A percentile compares a stretch with the other conserved stretches of the same genome.
Conservation (phyloP, 1,140 invertebrate species). For the Drosophila seguyi region DNA sequence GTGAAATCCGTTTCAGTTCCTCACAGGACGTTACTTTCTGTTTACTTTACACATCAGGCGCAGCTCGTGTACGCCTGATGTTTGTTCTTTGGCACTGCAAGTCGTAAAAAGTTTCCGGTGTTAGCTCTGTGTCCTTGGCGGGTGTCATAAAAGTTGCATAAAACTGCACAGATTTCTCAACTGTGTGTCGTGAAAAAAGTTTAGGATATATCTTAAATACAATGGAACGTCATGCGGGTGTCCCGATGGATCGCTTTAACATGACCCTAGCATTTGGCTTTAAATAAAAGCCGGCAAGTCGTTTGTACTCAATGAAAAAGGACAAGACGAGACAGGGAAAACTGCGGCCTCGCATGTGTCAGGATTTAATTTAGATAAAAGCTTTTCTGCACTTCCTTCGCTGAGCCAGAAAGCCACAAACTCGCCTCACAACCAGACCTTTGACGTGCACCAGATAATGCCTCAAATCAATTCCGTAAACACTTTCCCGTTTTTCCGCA, state of each 20-base stretch:
- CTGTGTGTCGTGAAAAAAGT: slow-evolving; percentile 40
- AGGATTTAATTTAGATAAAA: slow-evolving; percentile 84
- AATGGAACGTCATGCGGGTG: slow-evolving; percentile 2
- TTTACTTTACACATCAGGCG: slow-evolving; percentile 42
- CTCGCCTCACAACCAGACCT: slow-evolving; percentile 12
- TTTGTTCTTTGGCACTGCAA: slow-evolving; percentile 50
- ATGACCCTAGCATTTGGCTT: slow-evolving; percentile 31
- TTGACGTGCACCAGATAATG: slow-evolving; percentile 60
- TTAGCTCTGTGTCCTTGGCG: slow-evolving; percentile 22
- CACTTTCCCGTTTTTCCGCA: slow-evolving; percentile 51
- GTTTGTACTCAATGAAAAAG: slow-evolving; percentile 57
- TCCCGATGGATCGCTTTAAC: slow-evolving; percentile 56
- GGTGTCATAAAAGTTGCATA: slow-evolving; percentile 78
- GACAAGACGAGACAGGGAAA: slow-evolving; percentile 2
- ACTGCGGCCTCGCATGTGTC: slow-evolving; percentile 36
- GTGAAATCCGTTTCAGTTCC: slow-evolving; percentile 28
- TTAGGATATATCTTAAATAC: slow-evolving; percentile 47
- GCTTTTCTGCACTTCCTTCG: slow-evolving; percentile 53
- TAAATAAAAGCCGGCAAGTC: slow-evolving; percentile 50
- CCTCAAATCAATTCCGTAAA: slow-evolving; percentile 79
- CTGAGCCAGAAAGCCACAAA: background rate
- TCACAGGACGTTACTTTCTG: slow-evolving; percentile 31
- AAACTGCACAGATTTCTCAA: slow-evolving; percentile 70
- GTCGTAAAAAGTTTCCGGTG: slow-evolving; percentile 55
- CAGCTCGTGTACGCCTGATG: slow-evolving; percentile 34